Conservation (phyloP, 2,888 invertebrate genomes). For the Rambutsinella grinnellia region DNA sequence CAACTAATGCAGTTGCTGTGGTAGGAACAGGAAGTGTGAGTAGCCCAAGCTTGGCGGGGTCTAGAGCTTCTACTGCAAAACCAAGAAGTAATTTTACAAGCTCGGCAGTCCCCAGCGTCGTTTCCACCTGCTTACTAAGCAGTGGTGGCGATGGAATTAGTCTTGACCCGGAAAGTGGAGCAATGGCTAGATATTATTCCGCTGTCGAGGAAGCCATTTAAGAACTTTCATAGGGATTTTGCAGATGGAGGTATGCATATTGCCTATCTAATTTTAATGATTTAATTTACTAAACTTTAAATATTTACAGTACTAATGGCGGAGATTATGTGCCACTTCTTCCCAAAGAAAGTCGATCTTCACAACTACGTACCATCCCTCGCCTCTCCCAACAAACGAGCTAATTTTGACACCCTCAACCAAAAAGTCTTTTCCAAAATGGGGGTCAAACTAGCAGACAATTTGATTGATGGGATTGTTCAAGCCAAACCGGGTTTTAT, state of each 20-base stretch:
- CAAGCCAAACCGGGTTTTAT: slow-evolving; percentile 45
- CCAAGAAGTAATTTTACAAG: neutral
- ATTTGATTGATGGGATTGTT: slow-evolving; percentile 42
- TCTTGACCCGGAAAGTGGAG: slow-evolving; percentile 35
- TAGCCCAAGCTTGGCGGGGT: too few species aligned
- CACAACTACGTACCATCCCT: slow-evolving; percentile 61
- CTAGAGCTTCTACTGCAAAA: neutral
- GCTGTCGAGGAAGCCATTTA: slow-evolving; percentile 48
- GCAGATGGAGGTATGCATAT: slow-evolving; percentile 56
- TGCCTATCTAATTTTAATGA: neutral
- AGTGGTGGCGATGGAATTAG: slow-evolving; percentile 18
- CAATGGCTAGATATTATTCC: slow-evolving; percentile 58
- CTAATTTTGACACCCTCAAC: slow-evolving; percentile 60
- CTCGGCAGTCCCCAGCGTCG: neutral
- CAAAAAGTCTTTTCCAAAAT: slow-evolving; percentile 54
- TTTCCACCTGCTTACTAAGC: neutral
- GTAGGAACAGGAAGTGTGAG: too few species aligned
- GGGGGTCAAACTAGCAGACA: slow-evolving; percentile 28
- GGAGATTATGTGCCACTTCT: slow-evolving; percentile 53
- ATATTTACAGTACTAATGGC: slow-evolving; percentile 44
- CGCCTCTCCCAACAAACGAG: slow-evolving; percentile 46
- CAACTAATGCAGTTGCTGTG: neutral
- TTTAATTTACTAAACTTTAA: slow-evolving; percentile 1
- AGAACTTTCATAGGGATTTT: slow-evolving; percentile 63
- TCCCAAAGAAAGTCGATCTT: slow-evolving; percentile 58